Conservation (phyloP, 2,888 invertebrate genomes). For the Aphrophora alni region DNA sequence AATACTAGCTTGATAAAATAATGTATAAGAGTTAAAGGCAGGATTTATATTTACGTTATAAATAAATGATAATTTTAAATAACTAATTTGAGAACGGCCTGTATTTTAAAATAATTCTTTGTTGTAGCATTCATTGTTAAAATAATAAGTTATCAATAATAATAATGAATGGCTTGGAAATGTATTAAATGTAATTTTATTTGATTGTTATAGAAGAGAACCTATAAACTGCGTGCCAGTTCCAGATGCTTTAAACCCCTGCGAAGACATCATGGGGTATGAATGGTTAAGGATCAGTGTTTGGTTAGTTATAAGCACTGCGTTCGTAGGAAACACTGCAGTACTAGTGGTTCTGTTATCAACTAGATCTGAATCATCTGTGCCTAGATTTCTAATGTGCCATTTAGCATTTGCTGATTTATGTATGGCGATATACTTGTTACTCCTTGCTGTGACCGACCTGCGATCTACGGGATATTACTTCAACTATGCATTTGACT, state of each 20-base stretch:
- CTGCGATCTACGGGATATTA: conserved; percentile 83
- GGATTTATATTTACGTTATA: too few species aligned
- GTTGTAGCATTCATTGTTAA: too few species aligned
- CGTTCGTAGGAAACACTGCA: conserved; percentile 82
- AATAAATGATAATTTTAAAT: too few species aligned
- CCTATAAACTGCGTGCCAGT: conserved; percentile 71
- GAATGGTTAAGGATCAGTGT: conserved; percentile 79
- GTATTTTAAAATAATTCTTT: too few species aligned
- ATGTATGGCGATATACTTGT: conserved; percentile 83
- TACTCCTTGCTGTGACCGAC: conserved; percentile 84
- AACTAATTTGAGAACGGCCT: too few species aligned
- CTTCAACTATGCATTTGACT: conserved; percentile 88
- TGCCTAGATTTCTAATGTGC: conserved; percentile 76
- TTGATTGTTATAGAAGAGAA: conserved; percentile 34
- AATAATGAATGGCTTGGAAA: too few species aligned
- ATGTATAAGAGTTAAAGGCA: too few species aligned
- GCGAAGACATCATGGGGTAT: conserved; percentile 89
- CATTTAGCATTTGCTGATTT: conserved; percentile 90
- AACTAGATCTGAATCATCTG: conserved; percentile 66
- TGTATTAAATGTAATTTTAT: too few species aligned
- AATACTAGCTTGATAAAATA: too few species aligned
- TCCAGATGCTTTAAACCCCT: conserved; percentile 84
- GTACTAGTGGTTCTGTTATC: conserved; percentile 63
- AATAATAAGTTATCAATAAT: too few species aligned
- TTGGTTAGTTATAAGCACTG: conserved; percentile 84